A percentile compares a stretch with the other conserved stretches of the same genome.
These are phyloP conservation scores for Drosophila macrospina DNA, from an alignment of 2,888 invertebrate species.

Conservation along the genomic window DNA sequence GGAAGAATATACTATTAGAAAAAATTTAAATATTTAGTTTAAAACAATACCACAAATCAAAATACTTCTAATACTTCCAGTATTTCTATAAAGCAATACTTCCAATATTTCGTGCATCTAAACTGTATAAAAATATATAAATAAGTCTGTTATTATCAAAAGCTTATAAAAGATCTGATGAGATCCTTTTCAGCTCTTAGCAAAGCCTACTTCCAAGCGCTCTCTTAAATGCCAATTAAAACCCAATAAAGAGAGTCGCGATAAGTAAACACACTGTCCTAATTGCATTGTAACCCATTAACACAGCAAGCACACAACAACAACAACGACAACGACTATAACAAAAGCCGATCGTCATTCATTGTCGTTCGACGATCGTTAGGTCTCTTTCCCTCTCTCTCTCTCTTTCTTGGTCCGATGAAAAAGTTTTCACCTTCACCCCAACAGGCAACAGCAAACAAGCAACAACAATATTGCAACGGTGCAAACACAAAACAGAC, in stretches of 20 bases:
- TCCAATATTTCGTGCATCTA: too few relatives aligned
- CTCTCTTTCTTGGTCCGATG: slow-evolving; percentile 24
- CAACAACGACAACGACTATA: slow-evolving; percentile 24
- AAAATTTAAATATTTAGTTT: too few relatives aligned
- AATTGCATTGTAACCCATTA: slow-evolving; percentile 80
- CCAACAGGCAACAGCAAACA: slow-evolving; percentile 49
- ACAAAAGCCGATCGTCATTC: slow-evolving; percentile 52
- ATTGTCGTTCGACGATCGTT: slow-evolving; percentile 63
- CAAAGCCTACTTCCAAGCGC: slow-evolving; percentile 22
- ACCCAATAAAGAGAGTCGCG: slow-evolving; percentile 49
- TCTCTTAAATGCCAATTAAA: slow-evolving; percentile 33
- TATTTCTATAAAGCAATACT: too few relatives aligned
- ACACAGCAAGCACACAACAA: slow-evolving; percentile 53
- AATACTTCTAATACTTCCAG: too few relatives aligned
- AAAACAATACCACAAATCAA: too few relatives aligned
- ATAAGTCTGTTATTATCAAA: too few relatives aligned
- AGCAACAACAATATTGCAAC: slow-evolving; percentile 35
- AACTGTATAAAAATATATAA: too few relatives aligned
- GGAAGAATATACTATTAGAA: too few relatives aligned
- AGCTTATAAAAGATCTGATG: too few relatives aligned
- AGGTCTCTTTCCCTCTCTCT: slow-evolving; percentile 31
- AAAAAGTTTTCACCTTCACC: slow-evolving; percentile 78
- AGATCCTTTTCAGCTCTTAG: not conserved
- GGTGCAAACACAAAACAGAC: slow-evolving; percentile 46
- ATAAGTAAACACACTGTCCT: slow-evolving; percentile 62